A percentile compares a stretch with the other conserved stretches of the same genome.
phyloP scores from a whole-genome alignment of 2,113 vertebrate genomes.

The Collichthys lucidus region DNA sequence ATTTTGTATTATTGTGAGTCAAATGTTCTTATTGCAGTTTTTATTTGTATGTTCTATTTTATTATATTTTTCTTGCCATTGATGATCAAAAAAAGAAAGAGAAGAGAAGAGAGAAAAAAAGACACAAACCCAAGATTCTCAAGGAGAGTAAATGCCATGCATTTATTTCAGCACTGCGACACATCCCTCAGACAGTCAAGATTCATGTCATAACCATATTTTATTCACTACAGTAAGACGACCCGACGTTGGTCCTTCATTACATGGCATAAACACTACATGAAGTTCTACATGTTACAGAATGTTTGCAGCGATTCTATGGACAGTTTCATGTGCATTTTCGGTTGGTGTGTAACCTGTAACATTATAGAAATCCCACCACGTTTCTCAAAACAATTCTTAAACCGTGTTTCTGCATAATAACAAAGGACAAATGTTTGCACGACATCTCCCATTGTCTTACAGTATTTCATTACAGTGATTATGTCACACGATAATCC shows the following conservation, averaged over 20 bases:
- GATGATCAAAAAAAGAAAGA: no score
- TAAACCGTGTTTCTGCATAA: conserved; percentile 42
- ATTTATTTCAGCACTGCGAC: conserved; percentile 79
- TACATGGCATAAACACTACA: conserved; percentile 68
- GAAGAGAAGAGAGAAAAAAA: not conserved
- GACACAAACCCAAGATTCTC: conserved; percentile 25
- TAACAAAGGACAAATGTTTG: conserved; percentile 44
- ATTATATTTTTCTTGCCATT: not conserved
- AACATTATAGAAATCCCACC: conserved; percentile 36
- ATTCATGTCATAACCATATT: conserved; percentile 51
- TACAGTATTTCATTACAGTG: conserved; percentile 31
- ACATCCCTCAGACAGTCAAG: conserved; percentile 54
- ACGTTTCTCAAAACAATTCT: conserved; percentile 17
- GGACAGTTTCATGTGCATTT: conserved; percentile 54
- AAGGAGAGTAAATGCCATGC: conserved; percentile 72
- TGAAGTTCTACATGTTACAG: conserved; percentile 47
- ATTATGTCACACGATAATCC: conserved; percentile 37
- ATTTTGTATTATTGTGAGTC: not conserved
- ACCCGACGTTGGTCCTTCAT: conserved; percentile 38
- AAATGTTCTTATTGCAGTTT: not conserved
- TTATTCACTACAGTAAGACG: conserved; percentile 49
- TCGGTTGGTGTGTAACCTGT: conserved; percentile 36
- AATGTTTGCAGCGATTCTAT: conserved; percentile 60
- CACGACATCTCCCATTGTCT: conserved; percentile 15
- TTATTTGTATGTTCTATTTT: not conserved